Evolutionary conservation across 2,113 vertebrate genomes (phyloP).

Genomic region (Sialia sialis): DNA sequence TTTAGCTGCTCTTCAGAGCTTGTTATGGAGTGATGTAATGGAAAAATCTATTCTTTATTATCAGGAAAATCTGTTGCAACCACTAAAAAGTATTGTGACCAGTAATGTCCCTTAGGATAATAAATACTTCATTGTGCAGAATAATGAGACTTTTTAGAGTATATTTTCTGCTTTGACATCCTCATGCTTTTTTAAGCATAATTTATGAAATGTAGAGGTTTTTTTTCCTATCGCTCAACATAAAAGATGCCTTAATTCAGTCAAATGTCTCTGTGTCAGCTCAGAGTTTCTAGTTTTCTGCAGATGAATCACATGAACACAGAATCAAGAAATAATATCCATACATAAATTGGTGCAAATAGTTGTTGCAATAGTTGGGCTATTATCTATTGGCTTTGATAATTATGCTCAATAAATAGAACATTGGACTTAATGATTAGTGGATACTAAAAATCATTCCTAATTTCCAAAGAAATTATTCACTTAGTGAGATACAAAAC

Average conservation of each 20-base stretch:
- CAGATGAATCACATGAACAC: neutral
- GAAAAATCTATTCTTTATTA: conserved; percentile 25
- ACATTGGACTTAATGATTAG: neutral
- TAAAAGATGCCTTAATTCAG: neutral
- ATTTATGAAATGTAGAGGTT: neutral
- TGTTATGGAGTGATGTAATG: neutral
- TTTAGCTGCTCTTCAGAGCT: neutral
- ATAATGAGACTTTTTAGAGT: neutral
- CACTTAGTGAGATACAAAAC: neutral
- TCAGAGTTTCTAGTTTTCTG: neutral
- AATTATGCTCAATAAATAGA: neutral
- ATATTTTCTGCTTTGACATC: neutral
- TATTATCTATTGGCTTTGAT: neutral
- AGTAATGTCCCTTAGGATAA: neutral
- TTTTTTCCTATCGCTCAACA: neutral
- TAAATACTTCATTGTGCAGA: neutral
- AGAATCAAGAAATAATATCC: neutral
- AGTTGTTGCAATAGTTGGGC: neutral
- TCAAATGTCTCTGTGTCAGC: neutral
- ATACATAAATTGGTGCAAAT: neutral
- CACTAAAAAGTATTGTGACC: neutral
- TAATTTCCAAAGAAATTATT: neutral
- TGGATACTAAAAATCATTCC: neutral
- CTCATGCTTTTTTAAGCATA: neutral
- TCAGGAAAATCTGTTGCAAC: neutral